Conservation (phyloP, 2,113 vertebrate genomes). For the Ctenomys sociabilis region DNA sequence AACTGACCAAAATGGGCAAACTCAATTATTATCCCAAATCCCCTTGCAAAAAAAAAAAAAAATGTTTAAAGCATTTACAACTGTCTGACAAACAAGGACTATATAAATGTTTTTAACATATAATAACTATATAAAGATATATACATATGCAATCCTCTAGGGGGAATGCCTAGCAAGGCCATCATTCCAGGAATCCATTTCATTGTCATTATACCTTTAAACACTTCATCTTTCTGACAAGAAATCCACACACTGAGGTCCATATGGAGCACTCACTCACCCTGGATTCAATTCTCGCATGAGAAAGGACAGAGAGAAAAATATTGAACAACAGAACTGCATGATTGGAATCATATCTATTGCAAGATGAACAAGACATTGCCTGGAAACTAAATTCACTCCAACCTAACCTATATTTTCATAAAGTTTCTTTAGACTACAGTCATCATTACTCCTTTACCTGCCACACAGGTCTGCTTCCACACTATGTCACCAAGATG, state of each 20-base stretch:
- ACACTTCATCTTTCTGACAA: background rate
- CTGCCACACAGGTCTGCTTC: background rate
- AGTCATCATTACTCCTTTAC: background rate
- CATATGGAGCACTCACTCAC: background rate
- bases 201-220: background rate
- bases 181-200: background rate
- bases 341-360: background rate
- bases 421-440: background rate
- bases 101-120: background rate
- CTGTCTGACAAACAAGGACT: background rate
- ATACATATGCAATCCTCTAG: background rate
- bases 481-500: background rate
- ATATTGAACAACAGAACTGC: background rate
- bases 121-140: background rate
- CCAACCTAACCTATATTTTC: background rate
- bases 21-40: background rate
- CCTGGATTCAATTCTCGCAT: background rate
- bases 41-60: background rate
- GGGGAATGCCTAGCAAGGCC: background rate
- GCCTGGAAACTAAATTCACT: background rate
- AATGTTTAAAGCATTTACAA: slow-evolving; percentile 7
- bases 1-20: background rate
- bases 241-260: background rate
- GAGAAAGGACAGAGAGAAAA: background rate
- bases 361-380: background rate